Evolutionary conservation across 2,797 vertebrate species (phyloP).

Genomic region (Pygocentrus nattereri): DNA sequence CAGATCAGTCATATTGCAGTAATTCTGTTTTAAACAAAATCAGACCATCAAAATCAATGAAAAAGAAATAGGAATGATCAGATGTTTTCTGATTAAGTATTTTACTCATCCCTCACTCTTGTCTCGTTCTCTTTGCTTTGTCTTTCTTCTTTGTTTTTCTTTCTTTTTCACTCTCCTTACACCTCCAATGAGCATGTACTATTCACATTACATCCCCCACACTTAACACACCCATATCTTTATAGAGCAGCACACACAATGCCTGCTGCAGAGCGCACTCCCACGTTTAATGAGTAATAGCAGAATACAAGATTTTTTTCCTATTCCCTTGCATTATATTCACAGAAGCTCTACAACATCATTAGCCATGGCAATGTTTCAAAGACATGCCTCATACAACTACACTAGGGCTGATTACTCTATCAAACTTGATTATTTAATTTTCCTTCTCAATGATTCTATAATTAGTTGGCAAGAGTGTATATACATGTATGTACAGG

Average conservation of each 20-base stretch:
- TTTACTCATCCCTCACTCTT: background rate
- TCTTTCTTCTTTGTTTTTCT: background rate
- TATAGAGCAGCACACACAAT: slow-evolving; percentile 7
- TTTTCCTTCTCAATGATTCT: background rate
- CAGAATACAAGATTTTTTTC: slow-evolving; percentile 1
- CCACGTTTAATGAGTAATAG: slow-evolving; percentile 28
- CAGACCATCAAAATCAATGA: background rate
- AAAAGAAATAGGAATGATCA: background rate
- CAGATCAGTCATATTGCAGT: background rate
- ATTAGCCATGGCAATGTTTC: background rate
- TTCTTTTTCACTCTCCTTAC: background rate
- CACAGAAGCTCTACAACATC: background rate
- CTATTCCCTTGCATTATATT: background rate
- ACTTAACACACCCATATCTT: background rate
- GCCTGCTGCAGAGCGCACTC: slow-evolving; percentile 1
- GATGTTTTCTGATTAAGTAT: background rate
- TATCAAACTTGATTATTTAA: background rate
- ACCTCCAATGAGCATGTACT: slow-evolving; percentile 4
- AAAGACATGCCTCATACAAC: background rate
- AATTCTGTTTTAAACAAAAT: slow-evolving; percentile 4
- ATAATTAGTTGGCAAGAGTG: no score
- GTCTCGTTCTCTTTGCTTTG: background rate
- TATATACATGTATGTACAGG: no score
- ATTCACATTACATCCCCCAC: background rate
- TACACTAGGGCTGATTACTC: background rate